Evolutionary conservation across 1,140 invertebrate genomes (phyloP).

Genomic region (Stratiolaelaps scimitus): DNA sequence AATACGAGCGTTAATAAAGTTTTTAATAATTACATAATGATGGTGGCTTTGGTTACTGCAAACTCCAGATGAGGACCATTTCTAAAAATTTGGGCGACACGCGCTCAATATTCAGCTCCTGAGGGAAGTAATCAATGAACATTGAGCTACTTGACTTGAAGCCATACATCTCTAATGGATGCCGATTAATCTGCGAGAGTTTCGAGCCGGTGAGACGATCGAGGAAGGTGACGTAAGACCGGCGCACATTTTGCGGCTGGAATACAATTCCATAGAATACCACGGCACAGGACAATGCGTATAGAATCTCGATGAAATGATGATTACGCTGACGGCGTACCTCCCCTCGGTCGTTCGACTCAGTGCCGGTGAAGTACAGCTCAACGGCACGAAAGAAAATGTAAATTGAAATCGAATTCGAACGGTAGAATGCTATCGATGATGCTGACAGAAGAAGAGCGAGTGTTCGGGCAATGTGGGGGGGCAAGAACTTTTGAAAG

Average conservation of each 20-base stretch:
- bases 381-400: too few species aligned
- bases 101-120: neutral
- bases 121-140: neutral
- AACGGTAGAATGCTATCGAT: too few species aligned
- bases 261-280: neutral
- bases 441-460: too few species aligned
- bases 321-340: too few species aligned
- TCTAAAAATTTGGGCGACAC: slow-evolving; percentile 1
- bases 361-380: too few species aligned
- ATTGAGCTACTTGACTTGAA: neutral
- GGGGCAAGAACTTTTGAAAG: too few species aligned
- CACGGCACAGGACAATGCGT: neutral
- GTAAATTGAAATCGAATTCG: too few species aligned
- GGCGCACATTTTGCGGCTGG: neutral
- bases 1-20: too few species aligned
- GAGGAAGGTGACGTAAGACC: neutral
- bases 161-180: neutral
- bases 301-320: neutral
- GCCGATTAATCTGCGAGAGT: neutral
- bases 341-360: neutral
- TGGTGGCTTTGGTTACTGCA: neutral
- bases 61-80: neutral
- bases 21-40: too few species aligned
- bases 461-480: too few species aligned
- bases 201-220: neutral